Evolutionary conservation across 2,888 invertebrate genomes (phyloP), one percentile per base, ranked within the genome.

Genomic region (Nephrotoma flavescens): DNA sequence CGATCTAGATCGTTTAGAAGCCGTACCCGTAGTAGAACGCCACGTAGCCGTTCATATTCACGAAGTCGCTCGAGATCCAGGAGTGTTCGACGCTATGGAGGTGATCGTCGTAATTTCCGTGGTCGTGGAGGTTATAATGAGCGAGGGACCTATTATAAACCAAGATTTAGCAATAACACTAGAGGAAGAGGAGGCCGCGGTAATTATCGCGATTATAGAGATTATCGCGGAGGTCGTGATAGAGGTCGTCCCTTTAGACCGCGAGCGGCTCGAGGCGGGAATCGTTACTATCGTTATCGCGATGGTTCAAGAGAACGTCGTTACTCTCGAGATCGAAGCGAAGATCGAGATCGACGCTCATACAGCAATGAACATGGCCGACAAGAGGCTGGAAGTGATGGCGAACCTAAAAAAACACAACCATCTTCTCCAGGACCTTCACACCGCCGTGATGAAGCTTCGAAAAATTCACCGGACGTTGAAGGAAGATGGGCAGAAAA

Each of bases 101-200:
- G 87, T 71, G 87, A 87, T 45, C 52, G 88, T 11, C 44, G 87
- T 52, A 85, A 87, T 19, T 87, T 87, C 11, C 52, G 87, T 42
- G 87, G 42, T 19, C 86, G 86, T 19, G 87, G 87, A 2, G 83
- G 90, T 44, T 90, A 90, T 85, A 45, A 47, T 86, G 89, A 87
- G 83, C 86, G 91, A 45, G 87, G 87, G 12, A 86, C 87, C 6
- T 87, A 96, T 91, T 96, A 96, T 92, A 95, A 95, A 89, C 96
- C 96, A 0, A 93, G 96, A 88, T 95, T 96, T 93, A 92, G 92
- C 90, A 93, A 93, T 57, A 93, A 94, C 86, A 93, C 93, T 2
- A 93, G 93, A 42, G 89, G 88, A 89, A 92, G 89, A 90, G 93
- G 89, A 89, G 91, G 92, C 1, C 92, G 90, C 84, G 90, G 91